Base-by-base conservation (phyloP, 2,113 vertebrate species). In the rat (Rattus norvegicus) region DNA sequence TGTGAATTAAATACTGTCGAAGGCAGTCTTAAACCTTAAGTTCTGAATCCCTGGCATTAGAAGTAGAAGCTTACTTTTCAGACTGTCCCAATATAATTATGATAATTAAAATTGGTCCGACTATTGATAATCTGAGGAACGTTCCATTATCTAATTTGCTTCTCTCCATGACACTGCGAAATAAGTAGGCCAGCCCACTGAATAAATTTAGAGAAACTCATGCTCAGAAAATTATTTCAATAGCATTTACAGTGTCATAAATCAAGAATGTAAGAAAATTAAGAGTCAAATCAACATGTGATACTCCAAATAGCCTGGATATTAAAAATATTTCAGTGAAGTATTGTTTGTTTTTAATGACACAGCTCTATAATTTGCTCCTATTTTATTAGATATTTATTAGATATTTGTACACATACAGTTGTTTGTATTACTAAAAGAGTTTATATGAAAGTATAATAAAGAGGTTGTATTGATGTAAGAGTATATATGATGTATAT, bases 91-190 rank as follows among this genome's bases (percentile, higher is more conserved):
- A 52, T 84, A 85, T 65, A 93, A 88, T 90, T n/a, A 88, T 49
- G 17, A 54, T 87, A 94, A 94, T 95, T 96, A 93, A 95, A 96
- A 88, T 56, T 39, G 10, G 4, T 85, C 24, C n/a, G 33, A 69
- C 14, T 67, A 72, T 91, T 67, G 79, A 83, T 77, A 92, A 94
- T 86, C n/a, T 92, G 92, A 90, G 88, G 8, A 9, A 77, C 83
- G 28, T 26, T 94, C 4, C 28, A 63, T 96, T 92, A 84, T 91
- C 30, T 92, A 92, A 95, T 90, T 90, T 93, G 49, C 11, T 83
- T 75, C 59, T 90, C 61, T 47, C 1, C 24, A 83, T 76, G 30
- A 92, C 12, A 59, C 43, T 95, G 47, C 81, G 14, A 91, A 87
- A 49, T 52, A 88, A 65, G 17, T 47, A 81, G 52, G 28, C 61